These are phyloP conservation scores for Globodera ellingtonae DNA, from an alignment of 1,140 invertebrate species.

Conservation along the genomic window DNA sequence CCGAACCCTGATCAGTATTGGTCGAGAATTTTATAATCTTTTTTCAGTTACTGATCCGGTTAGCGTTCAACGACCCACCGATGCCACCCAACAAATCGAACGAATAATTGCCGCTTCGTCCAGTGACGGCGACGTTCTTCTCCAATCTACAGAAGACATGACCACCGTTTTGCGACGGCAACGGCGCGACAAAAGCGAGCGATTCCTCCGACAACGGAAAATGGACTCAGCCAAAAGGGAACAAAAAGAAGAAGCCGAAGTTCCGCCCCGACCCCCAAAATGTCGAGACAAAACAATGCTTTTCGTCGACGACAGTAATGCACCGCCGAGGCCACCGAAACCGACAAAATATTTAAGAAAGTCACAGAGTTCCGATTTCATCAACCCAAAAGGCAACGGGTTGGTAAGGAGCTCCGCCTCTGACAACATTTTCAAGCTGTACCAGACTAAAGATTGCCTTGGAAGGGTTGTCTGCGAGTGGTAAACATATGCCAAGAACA, in stretches of 20 bases:
- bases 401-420: slow-evolving; percentile 9
- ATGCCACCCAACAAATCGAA: background rate
- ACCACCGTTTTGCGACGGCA: slow-evolving; percentile 10
- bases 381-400: background rate
- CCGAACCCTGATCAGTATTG: too few species aligned
- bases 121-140: background rate
- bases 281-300: background rate
- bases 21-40: too few species aligned
- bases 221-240: background rate
- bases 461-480: slow-evolving; percentile 39
- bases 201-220: background rate
- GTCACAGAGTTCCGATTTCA: background rate
- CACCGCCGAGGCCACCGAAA: slow-evolving; percentile 1
- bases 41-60: too few species aligned
- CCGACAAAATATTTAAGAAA: background rate
- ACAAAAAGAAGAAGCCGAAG: background rate
- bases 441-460: slow-evolving; percentile 42
- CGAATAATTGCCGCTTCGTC: background rate
- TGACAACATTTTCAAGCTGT: slow-evolving; percentile 40
- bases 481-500: slow-evolving; percentile 12
- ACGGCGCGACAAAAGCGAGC: background rate
- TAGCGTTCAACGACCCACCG: background rate
- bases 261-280: background rate
- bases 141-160: background rate
- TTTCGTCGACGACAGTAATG: background rate